phyloP scores from a whole-genome alignment of 2,797 vertebrate genomes.

The Margarornis squamiger region DNA sequence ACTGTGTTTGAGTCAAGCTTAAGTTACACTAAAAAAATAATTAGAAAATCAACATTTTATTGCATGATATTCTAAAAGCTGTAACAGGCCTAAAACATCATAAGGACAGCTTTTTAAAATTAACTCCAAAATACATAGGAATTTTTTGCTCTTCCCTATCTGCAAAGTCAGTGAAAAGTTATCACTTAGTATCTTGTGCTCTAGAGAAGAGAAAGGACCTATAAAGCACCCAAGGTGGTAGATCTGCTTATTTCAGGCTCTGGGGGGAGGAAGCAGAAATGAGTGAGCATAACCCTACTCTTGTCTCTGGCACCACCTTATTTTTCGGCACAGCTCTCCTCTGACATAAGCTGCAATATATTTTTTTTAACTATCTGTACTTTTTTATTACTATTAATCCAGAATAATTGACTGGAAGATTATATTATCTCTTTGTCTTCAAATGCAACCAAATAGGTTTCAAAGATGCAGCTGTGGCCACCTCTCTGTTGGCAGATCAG shows the following conservation, averaged over 20 bases:
- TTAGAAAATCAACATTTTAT: neutral
- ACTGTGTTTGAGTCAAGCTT: neutral
- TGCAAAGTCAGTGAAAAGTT: neutral
- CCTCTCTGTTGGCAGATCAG: neutral
- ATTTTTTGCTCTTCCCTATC: neutral
- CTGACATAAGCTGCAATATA: rapidly evolving
- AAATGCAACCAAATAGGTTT: neutral
- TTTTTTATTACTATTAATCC: neutral
- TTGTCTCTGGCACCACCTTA: neutral
- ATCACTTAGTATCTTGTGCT: neutral
- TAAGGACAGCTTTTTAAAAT: neutral
- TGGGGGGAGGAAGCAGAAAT: neutral
- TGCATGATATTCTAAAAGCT: neutral
- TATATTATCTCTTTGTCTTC: neutral
- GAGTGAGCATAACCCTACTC: neutral
- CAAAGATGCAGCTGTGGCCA: neutral
- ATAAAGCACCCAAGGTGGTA: neutral
- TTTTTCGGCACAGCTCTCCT: neutral
- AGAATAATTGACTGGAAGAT: neutral
- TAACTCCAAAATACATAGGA: neutral
- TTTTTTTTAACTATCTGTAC: neutral
- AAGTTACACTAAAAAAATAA: neutral
- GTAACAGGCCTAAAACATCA: neutral
- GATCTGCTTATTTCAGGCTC: neutral
- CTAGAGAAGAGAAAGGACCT: neutral